phyloP scores from a whole-genome alignment of 2,113 vertebrate species.

The Ellobius talpinus region DNA sequence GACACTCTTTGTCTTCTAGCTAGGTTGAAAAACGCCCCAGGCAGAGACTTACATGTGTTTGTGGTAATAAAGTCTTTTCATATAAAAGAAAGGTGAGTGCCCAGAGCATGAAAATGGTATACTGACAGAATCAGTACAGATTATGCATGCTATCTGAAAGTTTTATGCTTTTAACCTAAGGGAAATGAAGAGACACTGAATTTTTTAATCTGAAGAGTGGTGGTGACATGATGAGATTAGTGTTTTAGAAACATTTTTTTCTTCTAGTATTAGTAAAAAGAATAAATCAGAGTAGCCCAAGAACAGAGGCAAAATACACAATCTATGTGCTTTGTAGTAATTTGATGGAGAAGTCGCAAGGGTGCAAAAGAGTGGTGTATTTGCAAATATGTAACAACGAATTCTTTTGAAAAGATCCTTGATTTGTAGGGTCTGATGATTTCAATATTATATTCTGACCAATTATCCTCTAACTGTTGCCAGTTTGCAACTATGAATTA shows the following conservation, averaged over 20 bases:
- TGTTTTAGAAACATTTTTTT: neutral
- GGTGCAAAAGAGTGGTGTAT: neutral
- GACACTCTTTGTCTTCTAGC: neutral
- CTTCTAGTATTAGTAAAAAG: neutral
- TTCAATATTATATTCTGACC: neutral
- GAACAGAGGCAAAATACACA: neutral
- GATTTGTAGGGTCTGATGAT: neutral
- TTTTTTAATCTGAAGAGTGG: neutral
- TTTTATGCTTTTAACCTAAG: slow-evolving; percentile 26
- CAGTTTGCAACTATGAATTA: neutral
- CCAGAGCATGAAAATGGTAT: neutral
- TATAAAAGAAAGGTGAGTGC: neutral
- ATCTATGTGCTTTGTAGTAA: neutral
- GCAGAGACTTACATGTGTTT: neutral
- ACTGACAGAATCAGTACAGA: neutral
- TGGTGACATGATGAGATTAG: neutral
- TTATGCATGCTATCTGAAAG: neutral
- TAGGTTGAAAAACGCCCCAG: neutral
- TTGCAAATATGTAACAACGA: neutral
- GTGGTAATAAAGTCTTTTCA: neutral
- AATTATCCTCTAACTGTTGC: neutral
- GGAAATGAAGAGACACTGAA: neutral
- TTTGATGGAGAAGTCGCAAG: neutral
- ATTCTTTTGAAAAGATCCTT: neutral
- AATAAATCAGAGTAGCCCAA: neutral